These are phyloP conservation scores for Palythoa caribaeorum DNA, from an alignment of 92 coral and sea anemone genomes.

Conservation along the genomic window DNA sequence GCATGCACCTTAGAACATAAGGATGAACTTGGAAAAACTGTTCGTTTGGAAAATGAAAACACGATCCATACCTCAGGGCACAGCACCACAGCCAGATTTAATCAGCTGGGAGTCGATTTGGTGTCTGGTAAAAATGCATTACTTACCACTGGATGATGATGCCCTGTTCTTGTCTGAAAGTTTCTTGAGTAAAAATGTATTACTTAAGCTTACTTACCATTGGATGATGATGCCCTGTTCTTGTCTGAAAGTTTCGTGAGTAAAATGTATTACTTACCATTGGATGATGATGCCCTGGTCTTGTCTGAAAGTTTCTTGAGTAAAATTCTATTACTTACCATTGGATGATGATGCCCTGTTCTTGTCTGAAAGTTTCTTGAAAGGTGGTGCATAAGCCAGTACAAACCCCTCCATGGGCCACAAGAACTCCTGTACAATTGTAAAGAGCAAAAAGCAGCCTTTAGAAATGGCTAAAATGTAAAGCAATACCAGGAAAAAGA, in stretches of 20 bases:
- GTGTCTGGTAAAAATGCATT: no score
- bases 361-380: constrained; percentile 73
- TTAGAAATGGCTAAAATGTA: no score
- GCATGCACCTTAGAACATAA: no score
- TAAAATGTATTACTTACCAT: no score
- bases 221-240: constrained; percentile 39
- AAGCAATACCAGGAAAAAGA: no score
- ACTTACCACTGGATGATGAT: constrained; percentile 39
- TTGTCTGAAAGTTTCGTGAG: constrained; percentile 71
- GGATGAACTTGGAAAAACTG: no score
- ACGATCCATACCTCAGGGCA: no score
- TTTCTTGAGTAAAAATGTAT: constrained; percentile 41
- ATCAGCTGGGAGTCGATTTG: no score
- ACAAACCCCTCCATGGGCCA: constrained; percentile 99
- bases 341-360: constrained; percentile 39
- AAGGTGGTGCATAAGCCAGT: constrained; percentile 83
- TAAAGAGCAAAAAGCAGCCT: no score
- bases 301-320: constrained; percentile 72
- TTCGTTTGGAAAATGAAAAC: no score
- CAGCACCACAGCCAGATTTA: no score
- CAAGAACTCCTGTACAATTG: constrained; percentile 72
- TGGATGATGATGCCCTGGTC: constrained; percentile 39
- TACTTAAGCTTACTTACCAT: no score
- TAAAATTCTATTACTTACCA: background rate
- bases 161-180: constrained; percentile 63